Evolutionary conservation across 2,888 invertebrate genomes (phyloP).

Genomic region (Lasius fuliginosus): DNA sequence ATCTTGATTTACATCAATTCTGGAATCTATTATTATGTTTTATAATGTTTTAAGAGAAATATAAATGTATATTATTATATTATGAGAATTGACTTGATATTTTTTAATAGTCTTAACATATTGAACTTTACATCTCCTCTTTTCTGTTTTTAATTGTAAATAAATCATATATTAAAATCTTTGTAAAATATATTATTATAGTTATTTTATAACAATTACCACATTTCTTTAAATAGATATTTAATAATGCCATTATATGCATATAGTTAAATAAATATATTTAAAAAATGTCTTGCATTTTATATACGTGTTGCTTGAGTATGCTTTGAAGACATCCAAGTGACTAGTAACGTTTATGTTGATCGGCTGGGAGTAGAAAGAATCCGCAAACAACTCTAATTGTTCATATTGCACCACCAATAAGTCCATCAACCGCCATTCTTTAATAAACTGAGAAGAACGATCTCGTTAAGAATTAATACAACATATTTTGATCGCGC

Average conservation of each 20-base stretch:
- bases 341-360: slow-evolving; percentile 28
- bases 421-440: slow-evolving; percentile 47
- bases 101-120: not conserved
- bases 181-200: not conserved
- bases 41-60: not conserved
- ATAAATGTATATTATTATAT: not conserved
- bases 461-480: not conserved
- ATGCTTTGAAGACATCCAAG: not conserved
- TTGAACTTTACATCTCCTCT: not conserved
- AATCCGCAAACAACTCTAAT: not conserved
- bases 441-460: slow-evolving; percentile 43
- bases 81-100: not conserved
- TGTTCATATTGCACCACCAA: not conserved
- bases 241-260: not conserved
- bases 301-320: not conserved
- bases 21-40: not conserved
- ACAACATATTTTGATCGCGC: not conserved
- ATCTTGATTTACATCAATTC: not conserved
- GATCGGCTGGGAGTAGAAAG: not conserved
- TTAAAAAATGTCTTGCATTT: slow-evolving; percentile 52
- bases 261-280: not conserved
- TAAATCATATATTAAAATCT: not conserved
- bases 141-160: not conserved
- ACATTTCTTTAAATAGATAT: not conserved
- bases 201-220: not conserved